Evolutionary conservation across 2,113 vertebrate species (phyloP).

Genomic region (Microcebus griseorufus): DNA sequence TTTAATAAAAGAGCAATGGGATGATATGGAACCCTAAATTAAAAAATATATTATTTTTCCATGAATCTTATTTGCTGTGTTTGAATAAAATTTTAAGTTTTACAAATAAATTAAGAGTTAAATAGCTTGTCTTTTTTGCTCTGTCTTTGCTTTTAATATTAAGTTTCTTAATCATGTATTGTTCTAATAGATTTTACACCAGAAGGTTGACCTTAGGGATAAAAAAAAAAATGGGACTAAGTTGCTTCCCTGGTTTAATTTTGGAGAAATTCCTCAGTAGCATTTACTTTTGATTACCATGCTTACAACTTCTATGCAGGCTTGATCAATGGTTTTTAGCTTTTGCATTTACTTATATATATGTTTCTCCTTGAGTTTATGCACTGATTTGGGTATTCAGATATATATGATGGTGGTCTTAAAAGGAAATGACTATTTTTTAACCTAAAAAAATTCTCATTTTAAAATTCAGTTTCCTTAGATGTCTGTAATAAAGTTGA

Average conservation of each 20-base stretch:
- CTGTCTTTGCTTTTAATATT: neutral
- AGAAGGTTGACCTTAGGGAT: neutral
- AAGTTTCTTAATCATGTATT: constrained; percentile 4
- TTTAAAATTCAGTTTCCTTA: neutral
- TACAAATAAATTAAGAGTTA: neutral
- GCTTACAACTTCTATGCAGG: neutral
- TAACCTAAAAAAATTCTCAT: neutral
- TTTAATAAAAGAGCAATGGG: neutral
- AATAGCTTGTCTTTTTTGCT: neutral
- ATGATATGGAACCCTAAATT: neutral
- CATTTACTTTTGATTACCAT: neutral
- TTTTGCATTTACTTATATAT: neutral
- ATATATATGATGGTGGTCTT: neutral
- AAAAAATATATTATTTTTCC: neutral
- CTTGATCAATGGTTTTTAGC: neutral
- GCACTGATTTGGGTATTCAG: neutral
- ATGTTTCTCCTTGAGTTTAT: neutral
- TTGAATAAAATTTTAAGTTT: neutral
- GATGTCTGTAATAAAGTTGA: neutral
- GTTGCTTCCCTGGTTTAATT: neutral
- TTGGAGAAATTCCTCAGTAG: neutral
- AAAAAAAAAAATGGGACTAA: neutral
- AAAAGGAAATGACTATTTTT: constrained; percentile 1
- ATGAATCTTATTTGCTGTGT: neutral
- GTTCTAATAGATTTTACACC: neutral